phyloP scores from a whole-genome alignment of 2,888 invertebrate species.

The Cremastinae sp. region DNA sequence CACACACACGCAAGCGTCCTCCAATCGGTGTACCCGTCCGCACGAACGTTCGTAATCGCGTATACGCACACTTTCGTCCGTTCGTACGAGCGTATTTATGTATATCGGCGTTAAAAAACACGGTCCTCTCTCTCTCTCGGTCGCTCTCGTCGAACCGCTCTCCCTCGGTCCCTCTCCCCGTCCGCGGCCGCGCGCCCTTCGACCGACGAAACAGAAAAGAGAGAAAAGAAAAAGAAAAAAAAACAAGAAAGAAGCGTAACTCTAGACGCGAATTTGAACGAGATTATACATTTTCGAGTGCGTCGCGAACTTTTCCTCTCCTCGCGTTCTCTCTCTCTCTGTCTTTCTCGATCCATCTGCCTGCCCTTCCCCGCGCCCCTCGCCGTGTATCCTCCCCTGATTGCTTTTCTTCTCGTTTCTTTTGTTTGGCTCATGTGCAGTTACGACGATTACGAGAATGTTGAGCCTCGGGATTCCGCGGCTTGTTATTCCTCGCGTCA shows the following conservation, averaged over 20 bases:
- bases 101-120: constrained; percentile 31
- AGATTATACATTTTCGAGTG: constrained; percentile 16
- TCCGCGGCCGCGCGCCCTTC: constrained; percentile 3
- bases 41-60: constrained; percentile 8
- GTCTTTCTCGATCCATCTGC: background rate
- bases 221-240: constrained; percentile 4
- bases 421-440: constrained; percentile 24
- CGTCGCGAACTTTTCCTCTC: background rate
- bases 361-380: too few species aligned
- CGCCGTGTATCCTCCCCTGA: background rate
- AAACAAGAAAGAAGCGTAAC: too few species aligned
- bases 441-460: constrained; percentile 38
- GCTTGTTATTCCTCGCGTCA: constrained; percentile 35
- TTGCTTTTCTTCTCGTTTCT: background rate
- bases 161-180: constrained; percentile 12
- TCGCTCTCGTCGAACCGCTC: constrained; percentile 54
- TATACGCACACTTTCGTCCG: constrained; percentile 9
- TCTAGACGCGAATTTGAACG: constrained; percentile 14
- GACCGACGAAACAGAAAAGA: constrained; percentile 10
- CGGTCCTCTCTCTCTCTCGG: constrained; percentile 18
- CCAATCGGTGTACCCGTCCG: background rate
- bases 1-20: background rate
- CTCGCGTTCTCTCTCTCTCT: background rate
- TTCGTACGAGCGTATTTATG: constrained; percentile 26
- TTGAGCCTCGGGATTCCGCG: background rate